phyloP scores from a whole-genome alignment of 2,113 vertebrate genomes.

The Corythaeola cristata region DNA sequence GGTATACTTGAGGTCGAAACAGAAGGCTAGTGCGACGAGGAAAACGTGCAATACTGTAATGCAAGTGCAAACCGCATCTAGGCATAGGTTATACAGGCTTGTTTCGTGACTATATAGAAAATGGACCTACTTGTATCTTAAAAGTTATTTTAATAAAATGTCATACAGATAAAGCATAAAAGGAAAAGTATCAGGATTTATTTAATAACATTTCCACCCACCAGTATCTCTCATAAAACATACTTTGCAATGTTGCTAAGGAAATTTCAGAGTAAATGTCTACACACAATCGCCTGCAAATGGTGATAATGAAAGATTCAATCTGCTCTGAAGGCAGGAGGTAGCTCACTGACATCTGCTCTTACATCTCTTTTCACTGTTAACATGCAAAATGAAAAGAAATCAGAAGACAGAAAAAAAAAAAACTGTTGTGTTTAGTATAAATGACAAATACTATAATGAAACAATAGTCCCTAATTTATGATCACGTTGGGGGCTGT shows the following conservation, averaged over 20 bases:
- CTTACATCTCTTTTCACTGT: not conserved
- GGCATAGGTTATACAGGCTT: not conserved
- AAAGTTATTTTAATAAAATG: not conserved
- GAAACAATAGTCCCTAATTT: not conserved
- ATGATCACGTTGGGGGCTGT: not conserved
- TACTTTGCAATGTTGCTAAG: not conserved
- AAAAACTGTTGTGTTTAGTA: not conserved
- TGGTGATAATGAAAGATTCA: constrained; percentile 7
- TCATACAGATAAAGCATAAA: not conserved
- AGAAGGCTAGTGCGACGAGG: not conserved
- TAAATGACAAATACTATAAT: not conserved
- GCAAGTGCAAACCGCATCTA: not conserved
- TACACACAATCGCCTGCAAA: not conserved
- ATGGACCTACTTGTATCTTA: not conserved
- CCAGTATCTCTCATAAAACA: not conserved
- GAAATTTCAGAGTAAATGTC: constrained; percentile 20
- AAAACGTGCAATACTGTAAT: not conserved
- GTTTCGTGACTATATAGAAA: not conserved
- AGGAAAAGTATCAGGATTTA: not conserved
- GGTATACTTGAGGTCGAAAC: not conserved
- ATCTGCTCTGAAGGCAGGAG: constrained; percentile 32
- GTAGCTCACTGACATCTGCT: not conserved
- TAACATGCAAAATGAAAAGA: not conserved
- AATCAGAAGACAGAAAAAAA: not conserved
- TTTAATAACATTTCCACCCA: constrained; percentile 30